Percentiles rank a stretch among this genome's conserved stretches.
Evolutionary conservation across 2,888 invertebrate genomes (phyloP).

Genomic region (Cremastobaeus sp.): DNA sequence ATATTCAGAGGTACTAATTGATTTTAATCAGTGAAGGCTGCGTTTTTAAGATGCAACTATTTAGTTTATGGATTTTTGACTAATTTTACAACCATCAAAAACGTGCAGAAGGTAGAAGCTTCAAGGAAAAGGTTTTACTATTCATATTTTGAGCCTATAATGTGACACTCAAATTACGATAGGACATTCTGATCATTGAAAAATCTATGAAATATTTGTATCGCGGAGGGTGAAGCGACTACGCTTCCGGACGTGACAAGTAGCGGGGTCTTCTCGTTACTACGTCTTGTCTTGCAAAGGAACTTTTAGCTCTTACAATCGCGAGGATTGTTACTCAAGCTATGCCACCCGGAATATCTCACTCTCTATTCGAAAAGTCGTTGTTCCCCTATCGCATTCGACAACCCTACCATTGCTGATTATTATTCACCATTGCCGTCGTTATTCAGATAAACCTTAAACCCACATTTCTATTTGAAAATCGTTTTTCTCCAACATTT

Average conservation of each 20-base stretch:
- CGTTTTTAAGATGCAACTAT: no score
- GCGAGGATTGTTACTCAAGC: constrained; percentile 58
- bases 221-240: constrained; percentile 11
- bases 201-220: constrained; percentile 28
- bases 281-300: constrained; percentile 71
- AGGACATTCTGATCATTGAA: no score
- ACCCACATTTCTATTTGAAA: constrained; percentile 26
- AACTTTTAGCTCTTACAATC: constrained; percentile 63
- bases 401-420: constrained; percentile 62
- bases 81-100: no score
- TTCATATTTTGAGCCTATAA: no score
- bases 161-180: no score
- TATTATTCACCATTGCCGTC: constrained; percentile 67
- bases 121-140: no score
- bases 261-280: constrained; percentile 73
- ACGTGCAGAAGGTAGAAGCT: no score
- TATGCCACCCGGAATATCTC: constrained; percentile 51
- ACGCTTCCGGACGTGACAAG: constrained; percentile 70
- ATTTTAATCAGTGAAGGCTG: no score
- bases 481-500: constrained; percentile 6
- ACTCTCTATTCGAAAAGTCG: constrained; percentile 51
- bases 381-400: constrained; percentile 50
- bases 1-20: no score
- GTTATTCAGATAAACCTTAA: constrained; percentile 65
- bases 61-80: no score